Evolutionary conservation across 2,113 vertebrate species (phyloP), one percentile per base, ranked within the genome.

Genomic region (Noturus placidus): DNA sequence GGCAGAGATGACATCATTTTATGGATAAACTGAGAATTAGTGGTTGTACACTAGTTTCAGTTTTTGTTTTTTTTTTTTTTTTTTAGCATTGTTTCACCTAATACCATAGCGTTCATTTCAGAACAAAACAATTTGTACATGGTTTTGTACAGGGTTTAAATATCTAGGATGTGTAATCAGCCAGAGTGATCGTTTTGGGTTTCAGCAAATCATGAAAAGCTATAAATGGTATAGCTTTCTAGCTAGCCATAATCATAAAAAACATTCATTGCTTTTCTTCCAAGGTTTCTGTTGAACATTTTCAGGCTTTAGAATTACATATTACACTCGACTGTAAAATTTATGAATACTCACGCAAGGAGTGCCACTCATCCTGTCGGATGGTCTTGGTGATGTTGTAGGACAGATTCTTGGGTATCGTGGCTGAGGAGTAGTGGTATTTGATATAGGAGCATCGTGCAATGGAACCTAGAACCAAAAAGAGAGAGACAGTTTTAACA

Each of bases 321-420:
- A 4, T 25, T 56, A 65, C 63, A 54, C 9, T 20, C 17, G 3
- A 46, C 25, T 65, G 27, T 52, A 52, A 0, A 59, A 5, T 65
- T 3, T 19, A 10, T 57, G 4, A 38, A 69, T 87, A 99, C 98
- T 99, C 95, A 99, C 98, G 98, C 83, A 99, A 94, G 82, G 98
- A 96, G 0, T 99, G 98, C 98, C 98, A 99, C 92, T 99, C 98
- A 33, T 99, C 98, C 94, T 99, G 98, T 69, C 97, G 96, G 94
- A 99, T 99, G n/a, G 98, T 99, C 96, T 97, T 98, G 67, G 98
- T 98, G 94, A 98, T 97, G 94, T 99, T 99, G 94, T 97, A 97
- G 63, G 98, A 98, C 88, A 99, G 97, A 94, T 99, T 99, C 95
- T 97, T 98, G 93, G 98, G 97, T 93, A 99, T 97, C 33, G 95